Base-by-base conservation (phyloP, 2,888 invertebrate genomes). In the Colostygia pectinataria region DNA sequence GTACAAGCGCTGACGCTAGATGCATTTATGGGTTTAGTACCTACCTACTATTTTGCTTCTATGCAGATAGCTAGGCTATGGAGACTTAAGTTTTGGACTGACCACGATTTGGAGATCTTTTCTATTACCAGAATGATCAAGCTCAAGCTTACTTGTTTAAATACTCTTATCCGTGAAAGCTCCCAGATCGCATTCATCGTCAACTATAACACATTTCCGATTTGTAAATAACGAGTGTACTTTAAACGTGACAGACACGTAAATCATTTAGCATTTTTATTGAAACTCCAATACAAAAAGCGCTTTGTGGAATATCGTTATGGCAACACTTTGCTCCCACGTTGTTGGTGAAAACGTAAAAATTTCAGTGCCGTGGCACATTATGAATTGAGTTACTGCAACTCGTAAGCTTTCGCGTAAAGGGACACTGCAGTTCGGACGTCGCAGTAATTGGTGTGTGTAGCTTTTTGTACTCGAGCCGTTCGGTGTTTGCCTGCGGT, bases 311-410 rank as follows among this genome's bases (percentile, higher is more conserved):
- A 44, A 54, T 47, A 43, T 46, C 33, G 51, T 55, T 52, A 53
- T 28, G 34, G 49, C 28, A 38, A 46, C 55, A 52, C 34, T 55
- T 46, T 36, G 27, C 43, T 37, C 43, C 41, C 45, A 39, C 57
- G 56, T 63, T 65, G 68, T 69, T 67, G 63, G 63, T 61, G 68
- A 64, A 75, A 74, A 75, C 66, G 71, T 74, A 78, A 80, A 83
- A 80, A 76, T 71, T 74, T 73, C 65, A 70, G 65, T 66, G 61
- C 66, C 61, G 59, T 65, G 64, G 71, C 68, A 70, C 65, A 74
- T 82, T 83, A 83, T 83, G 81, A 86, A 86, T 85, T 80, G 80
- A 81, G 82, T 85, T 80, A 82, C 77, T 75, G 72, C 69, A 76
- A 78, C 77, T 78, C 73, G 74, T 74, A 74, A 74, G 75, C 70